These are phyloP conservation scores for Dolomedes plantarius DNA, from an alignment of 2,888 invertebrate genomes.

Conservation along the genomic window DNA sequence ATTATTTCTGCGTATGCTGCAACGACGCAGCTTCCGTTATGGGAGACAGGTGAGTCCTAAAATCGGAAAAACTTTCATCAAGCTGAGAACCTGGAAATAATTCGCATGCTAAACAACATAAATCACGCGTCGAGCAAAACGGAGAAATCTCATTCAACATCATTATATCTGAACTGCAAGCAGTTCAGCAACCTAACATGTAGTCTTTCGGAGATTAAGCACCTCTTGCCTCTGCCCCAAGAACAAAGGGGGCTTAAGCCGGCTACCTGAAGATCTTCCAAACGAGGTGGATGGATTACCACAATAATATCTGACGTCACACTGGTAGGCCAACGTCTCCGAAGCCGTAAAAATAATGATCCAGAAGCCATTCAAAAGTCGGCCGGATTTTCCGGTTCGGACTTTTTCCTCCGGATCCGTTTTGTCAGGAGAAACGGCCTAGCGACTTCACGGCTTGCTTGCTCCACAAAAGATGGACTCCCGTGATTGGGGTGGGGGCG, in stretches of 20 bases:
- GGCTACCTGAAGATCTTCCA: neutral
- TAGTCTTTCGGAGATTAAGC: too few relatives aligned
- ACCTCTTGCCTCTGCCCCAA: too few relatives aligned
- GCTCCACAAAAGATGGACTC: neutral
- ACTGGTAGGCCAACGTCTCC: neutral
- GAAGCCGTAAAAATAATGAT: slow-evolving; percentile 43
- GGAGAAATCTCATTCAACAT: too few relatives aligned
- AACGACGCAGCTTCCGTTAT: too few relatives aligned
- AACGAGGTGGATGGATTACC: neutral
- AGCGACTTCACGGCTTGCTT: neutral
- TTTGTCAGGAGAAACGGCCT: neutral
- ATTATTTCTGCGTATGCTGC: too few relatives aligned
- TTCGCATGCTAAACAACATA: too few relatives aligned
- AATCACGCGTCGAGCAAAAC: too few relatives aligned
- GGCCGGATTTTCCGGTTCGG: neutral
- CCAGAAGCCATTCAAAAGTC: slow-evolving; percentile 35
- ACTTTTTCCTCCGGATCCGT: neutral
- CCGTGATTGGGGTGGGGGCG: neutral
- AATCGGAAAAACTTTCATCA: too few relatives aligned
- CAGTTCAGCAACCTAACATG: too few relatives aligned
- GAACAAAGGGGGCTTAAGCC: neutral
- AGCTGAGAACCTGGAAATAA: too few relatives aligned
- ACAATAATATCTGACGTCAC: neutral
- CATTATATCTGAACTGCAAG: too few relatives aligned
- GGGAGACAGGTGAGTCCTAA: too few relatives aligned